Base-by-base conservation (phyloP, 2,888 invertebrate species). In the Allophyes oxyacanthae region DNA sequence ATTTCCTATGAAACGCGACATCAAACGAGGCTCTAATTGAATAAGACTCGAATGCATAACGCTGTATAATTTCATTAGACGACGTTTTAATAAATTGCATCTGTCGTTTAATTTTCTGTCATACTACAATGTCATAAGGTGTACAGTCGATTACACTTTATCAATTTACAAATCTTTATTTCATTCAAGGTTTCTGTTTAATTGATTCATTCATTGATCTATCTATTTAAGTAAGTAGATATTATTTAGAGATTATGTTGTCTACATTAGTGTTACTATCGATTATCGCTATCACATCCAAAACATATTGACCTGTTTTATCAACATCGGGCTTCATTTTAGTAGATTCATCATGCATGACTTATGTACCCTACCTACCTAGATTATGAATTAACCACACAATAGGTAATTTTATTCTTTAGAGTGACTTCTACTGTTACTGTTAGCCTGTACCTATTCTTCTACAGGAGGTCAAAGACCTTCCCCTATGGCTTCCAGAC, bases 11-110 rank as follows among this genome's bases (percentile, higher is more conserved):
- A 20, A 20, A 20, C 4, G 20, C 20, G 20, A 20, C 0, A 14
- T 34, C 34, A 28, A 46, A 51, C 30, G 15, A 46, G 54, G 15
- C n/a, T 42, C 6, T 50, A 50, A 68, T 59, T 30, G n/a, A 64
- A 53, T 51, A 46, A 37, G 37, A 38, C 40, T 42, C 15, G 9
- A 26, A 26, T 46, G 42, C 36, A 45, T 40, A 40, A 38, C 34
- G 53, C 50, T 55, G 32, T 55, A 53, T 56, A 15, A 64, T 64
- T 68, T 63, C 9, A 62, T n/a, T 52, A 9, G 43, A 32, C 37
- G 32, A 20, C 45, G 37, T 44, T 25, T 45, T 33, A 6, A 48
- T 44, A 11, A 36, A 9, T 9, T 11, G 37, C n/a, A n/a, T 9
- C 11, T 13, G n/a, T 0, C 2, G 6, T 57, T 32, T 5, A 30